These are phyloP conservation scores for Dilophus febrilis DNA, from an alignment of 2,888 invertebrate species.

Conservation along the genomic window DNA sequence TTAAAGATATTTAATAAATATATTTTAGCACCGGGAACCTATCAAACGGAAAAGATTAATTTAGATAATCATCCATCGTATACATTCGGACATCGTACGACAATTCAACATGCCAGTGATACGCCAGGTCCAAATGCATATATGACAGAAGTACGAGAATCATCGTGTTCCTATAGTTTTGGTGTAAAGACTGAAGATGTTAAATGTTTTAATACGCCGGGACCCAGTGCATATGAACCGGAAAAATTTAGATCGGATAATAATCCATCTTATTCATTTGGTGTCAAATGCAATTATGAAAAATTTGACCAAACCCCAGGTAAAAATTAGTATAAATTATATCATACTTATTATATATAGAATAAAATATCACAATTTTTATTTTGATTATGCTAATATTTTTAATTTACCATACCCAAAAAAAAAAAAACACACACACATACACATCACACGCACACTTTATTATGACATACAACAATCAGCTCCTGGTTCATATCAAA, in stretches of 20 bases:
- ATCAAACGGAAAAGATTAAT: constrained; percentile 40
- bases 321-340: too few relatives aligned
- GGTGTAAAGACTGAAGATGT: constrained; percentile 19
- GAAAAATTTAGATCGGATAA: constrained; percentile 31
- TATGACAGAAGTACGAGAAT: too few relatives aligned
- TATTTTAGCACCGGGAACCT: constrained; percentile 38
- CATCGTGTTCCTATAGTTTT: constrained; percentile 25
- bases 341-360: too few relatives aligned
- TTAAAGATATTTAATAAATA: too few relatives aligned
- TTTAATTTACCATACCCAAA: too few relatives aligned
- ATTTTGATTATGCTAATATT: too few relatives aligned
- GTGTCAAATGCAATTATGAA: constrained; percentile 33
- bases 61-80: constrained; percentile 29
- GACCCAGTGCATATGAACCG: constrained; percentile 36
- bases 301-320: constrained; percentile 33
- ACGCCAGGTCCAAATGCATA: constrained; percentile 28
- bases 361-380: too few relatives aligned
- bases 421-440: constrained; percentile 30
- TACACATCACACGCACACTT: constrained; percentile 26
- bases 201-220: constrained; percentile 18
- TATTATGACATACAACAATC: neutral
- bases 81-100: constrained; percentile 29
- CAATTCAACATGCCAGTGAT: constrained; percentile 26
- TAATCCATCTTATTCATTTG: constrained; percentile 40
- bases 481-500: constrained; percentile 39